Evolutionary conservation across 2,797 vertebrate genomes (phyloP), one percentile per base, ranked within the genome.

Genomic region (Tympanoctomys barrerae): DNA sequence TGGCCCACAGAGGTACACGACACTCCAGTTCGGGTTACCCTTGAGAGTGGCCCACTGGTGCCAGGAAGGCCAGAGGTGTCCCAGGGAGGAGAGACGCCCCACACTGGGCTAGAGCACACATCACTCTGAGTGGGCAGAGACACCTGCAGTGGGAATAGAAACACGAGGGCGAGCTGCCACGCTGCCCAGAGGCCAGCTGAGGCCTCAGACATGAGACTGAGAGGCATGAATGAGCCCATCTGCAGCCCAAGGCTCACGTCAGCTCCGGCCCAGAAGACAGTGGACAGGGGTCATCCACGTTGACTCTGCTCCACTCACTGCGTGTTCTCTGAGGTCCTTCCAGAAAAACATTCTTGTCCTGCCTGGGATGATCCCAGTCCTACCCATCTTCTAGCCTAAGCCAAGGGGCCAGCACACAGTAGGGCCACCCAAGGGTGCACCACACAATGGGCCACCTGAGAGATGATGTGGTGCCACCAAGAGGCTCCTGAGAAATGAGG

Each of bases 51-150:
- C 7, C 13, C 11, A 16, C 26, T 81, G 66, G 28, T 18, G 42
- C 31, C 36, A 9, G 46, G 61, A 86, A 33, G 39, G 39, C 68
- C 26, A 70, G 64, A 70, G 52, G 31, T 26, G 5, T n/a, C 16
- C 33, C 24, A 49, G 24, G 64, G 87, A 49, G 4, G 31, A 57
- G 1, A 8, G 1, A 0, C n/a, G 33, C 36, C n/a, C 24, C 10
- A 21, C 7, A 62, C 39, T 22, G 18, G 14, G 2, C 26, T 46
- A 18, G 46, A 19, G 52, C 24, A 0, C 14, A 24, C 1, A 0
- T 59, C n/a, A 8, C 10, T 46, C 16, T 24, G 0, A 12, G 16
- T 0, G 22, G 26, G 54, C 88, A 75, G n/a, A 2, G 42, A 26
- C 13, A 19, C 4, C 9, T 6, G 59, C 52, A 5, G 10, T 0